Evolutionary conservation across 2,888 invertebrate genomes (phyloP), one percentile per base, ranked within the genome.

Genomic region (Drosophila emarginata): DNA sequence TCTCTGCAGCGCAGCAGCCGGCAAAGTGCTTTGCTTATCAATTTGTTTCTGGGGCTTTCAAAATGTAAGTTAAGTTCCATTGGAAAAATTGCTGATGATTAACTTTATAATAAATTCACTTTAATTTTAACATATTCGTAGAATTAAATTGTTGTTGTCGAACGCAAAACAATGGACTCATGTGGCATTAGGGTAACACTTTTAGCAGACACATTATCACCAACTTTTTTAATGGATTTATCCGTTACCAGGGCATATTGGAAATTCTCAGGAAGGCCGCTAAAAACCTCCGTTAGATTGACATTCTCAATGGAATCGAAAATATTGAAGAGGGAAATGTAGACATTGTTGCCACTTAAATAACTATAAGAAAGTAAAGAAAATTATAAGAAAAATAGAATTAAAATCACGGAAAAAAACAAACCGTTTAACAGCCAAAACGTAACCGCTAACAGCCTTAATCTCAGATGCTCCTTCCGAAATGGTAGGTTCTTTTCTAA

Each of bases 401-500:
- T 59, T 12, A 0, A 18, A 11, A 51, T 28, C 23, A 11, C 18
- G 12, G 14, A 4, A 6, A 1, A 1, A 28, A 7, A 75, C 86
- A 74, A 36, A 91, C 91, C 91, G 90, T 32, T 82, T 89, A 0
- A 91, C 83, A 0, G 77, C 94, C 61, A 94, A 92, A 0, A 94
- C 92, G 67, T 93, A 81, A 12, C 37, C 21, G 63, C 77, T 88
- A 2, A 87, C 64, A 0, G 90, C 89, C 53, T 80, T 88, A 4
- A 91, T 93, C 61, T 93, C 92, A 15, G 93, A 92, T 77, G 92
- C 91, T 4, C 94, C 94, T 23, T 93, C 67, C 78, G 91, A 91
- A 14, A 95, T 91, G 0, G 93, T 92, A 0, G 91, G 83, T 28
- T 93, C 91, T 39, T 90, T 90, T 26, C 94, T 93, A 23, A 91